Evolutionary conservation across 2,113 vertebrate species (phyloP).

Genomic region (Rhinolophus sinicus): DNA sequence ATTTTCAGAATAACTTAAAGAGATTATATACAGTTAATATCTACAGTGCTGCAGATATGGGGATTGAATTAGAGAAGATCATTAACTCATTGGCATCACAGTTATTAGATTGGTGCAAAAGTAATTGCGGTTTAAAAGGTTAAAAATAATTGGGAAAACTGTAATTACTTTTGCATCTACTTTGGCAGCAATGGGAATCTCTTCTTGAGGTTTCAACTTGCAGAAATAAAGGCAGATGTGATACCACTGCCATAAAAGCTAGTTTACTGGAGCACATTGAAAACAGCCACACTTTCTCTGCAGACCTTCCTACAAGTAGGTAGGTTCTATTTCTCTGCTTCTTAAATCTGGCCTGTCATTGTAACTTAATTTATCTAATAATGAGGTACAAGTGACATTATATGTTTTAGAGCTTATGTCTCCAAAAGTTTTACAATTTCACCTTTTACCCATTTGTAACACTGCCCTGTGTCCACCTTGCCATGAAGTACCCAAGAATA

Average conservation of each 20-base stretch:
- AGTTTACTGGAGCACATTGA: background rate
- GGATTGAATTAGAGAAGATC: background rate
- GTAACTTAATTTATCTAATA: background rate
- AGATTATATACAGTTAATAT: background rate
- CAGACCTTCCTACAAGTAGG: background rate
- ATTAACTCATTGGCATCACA: background rate
- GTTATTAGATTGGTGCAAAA: too few relatives aligned
- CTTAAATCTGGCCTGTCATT: background rate
- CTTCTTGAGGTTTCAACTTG: background rate
- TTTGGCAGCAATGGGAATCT: background rate
- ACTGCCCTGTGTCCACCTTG: rapidly evolving
- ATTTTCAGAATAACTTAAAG: background rate
- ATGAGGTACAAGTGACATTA: rapidly evolving
- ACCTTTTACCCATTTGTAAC: background rate
- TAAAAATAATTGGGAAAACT: too few relatives aligned
- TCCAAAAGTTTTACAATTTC: background rate
- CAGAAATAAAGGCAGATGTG: background rate
- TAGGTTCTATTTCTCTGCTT: background rate
- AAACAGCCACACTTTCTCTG: background rate
- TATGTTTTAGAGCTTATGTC: background rate
- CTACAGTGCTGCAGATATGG: background rate
- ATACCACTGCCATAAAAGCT: background rate
- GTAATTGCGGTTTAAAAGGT: too few relatives aligned
- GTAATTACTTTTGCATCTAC: background rate
- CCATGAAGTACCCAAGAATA: background rate